Base-by-base conservation (phyloP, 2,797 vertebrate genomes). In the Chiroxiphia lanceolata region DNA sequence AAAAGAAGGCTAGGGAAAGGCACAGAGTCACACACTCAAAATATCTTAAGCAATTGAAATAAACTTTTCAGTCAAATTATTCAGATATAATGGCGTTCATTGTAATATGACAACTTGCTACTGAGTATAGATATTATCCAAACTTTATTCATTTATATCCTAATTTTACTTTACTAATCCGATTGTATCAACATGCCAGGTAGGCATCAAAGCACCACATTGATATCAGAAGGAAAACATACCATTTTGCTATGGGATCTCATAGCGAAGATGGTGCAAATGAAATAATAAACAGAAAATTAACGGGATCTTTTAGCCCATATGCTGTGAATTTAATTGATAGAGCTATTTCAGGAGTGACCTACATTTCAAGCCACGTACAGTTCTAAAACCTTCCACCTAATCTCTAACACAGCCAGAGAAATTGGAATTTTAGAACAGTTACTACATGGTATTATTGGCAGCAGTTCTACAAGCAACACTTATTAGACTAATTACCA, bases 401-500 rank as follows among this genome's bases (percentile, higher is more conserved):
- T 82, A 90, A 93, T 97, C 71, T 57, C 59, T 83, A 38, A 61
- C 2, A 6, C 61, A 78, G 83, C 18, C 90, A 87, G 59, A 91
- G 76, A 87, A 69, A 59, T 2, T 96, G 91, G 63, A 44, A 69
- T 95, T 97, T 97, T 93, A 61, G 45, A 85, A 42, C 38, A 77
- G 44, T 92, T 78, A 34, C 75, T 93, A 83, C 68, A 76, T 70
- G 72, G 87, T 87, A 90, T 76, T 92, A 91, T 91, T 97, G 92
- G 81, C 79, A 95, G 64, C 61, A 64, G 29, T 84, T 94, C 71
- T 85, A 56, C 70, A 78, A 88, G 76, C 75, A 79, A 70, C 95
- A 96, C 75, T 23, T 81, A 82, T 89, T 92, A 93, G 68, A 78
- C 91, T 96, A 94, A 97, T 95, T 95, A 72, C 79, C 84, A 91